Conservation (phyloP, 2,888 invertebrate genomes). For the Tineola bisselliella region DNA sequence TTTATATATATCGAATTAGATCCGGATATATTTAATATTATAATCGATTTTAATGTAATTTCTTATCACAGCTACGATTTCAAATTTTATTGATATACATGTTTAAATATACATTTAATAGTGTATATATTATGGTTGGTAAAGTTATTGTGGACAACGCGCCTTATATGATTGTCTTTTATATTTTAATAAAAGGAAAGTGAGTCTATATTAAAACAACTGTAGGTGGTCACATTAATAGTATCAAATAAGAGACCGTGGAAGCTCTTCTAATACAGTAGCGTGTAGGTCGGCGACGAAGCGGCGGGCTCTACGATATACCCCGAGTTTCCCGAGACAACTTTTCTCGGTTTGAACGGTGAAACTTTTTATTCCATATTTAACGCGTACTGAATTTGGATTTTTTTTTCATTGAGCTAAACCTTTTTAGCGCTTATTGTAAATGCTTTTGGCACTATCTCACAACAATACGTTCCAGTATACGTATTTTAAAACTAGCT, state of each 20-base stretch:
- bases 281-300: background rate
- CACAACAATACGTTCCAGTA: background rate
- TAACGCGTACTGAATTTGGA: background rate
- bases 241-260: background rate
- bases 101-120: background rate
- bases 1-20: background rate
- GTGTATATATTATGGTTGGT: background rate
- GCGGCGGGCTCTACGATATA: conserved; percentile 8
- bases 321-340: background rate
- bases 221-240: conserved; percentile 4
- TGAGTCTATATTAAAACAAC: background rate
- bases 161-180: no score
- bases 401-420: background rate
- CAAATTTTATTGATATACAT: background rate
- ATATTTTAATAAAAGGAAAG: background rate
- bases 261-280: conserved; percentile 4
- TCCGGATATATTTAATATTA: no score
- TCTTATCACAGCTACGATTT: background rate
- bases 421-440: background rate
- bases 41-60: background rate
- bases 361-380: background rate
- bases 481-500: background rate
- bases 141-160: no score
- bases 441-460: no score
- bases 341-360: conserved; percentile 5